These are phyloP conservation scores for Smithornis capensis DNA, from an alignment of 2,113 vertebrate species.

Conservation along the genomic window DNA sequence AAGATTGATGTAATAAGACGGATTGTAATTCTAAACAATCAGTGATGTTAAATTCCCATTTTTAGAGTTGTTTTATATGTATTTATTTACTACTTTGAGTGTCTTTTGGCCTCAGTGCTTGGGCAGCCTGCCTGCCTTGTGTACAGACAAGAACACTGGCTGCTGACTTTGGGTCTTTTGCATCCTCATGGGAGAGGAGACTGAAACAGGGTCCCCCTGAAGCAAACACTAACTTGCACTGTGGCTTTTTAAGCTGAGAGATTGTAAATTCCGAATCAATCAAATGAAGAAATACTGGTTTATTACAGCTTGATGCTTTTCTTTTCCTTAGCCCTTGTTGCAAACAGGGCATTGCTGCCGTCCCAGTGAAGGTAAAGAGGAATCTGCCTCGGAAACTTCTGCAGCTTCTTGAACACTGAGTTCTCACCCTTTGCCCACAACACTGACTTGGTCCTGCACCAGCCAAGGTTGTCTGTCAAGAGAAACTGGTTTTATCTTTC, in stretches of 20 bases:
- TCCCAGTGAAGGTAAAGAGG: not conserved
- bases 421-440: not conserved
- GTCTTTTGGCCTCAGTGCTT: conserved; percentile 5
- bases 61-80: conserved; percentile 36
- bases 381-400: not conserved
- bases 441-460: not conserved
- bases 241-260: not conserved
- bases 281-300: not conserved
- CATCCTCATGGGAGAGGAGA: not conserved
- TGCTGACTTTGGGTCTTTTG: not conserved
- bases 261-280: not conserved
- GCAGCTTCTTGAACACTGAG: not conserved
- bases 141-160: not conserved
- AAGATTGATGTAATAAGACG: conserved; percentile 15
- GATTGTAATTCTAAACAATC: conserved; percentile 41
- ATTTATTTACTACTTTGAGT: conserved; percentile 50
- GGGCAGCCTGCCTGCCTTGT: not conserved
- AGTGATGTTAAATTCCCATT: not conserved
- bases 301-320: not conserved
- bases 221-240: conserved; percentile 20
- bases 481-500: not conserved
- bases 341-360: not conserved
- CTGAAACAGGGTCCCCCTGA: not conserved
- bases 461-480: not conserved
- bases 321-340: not conserved